A percentile compares a stretch with the other conserved stretches of the same genome.
These are phyloP conservation scores for Tineola bisselliella DNA, from an alignment of 2,888 invertebrate genomes.

Conservation along the genomic window DNA sequence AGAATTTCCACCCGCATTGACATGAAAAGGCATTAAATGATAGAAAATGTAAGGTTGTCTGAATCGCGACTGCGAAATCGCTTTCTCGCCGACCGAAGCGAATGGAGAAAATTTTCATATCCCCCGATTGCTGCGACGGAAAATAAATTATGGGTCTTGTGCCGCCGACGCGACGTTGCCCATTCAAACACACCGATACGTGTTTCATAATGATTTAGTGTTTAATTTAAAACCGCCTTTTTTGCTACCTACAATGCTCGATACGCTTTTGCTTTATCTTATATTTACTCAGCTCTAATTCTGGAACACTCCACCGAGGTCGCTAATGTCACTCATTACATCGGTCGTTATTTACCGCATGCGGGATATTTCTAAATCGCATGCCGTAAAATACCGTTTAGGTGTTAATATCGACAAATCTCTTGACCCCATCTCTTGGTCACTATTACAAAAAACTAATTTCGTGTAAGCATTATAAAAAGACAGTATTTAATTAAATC, in stretches of 20 bases:
- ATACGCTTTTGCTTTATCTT: not conserved
- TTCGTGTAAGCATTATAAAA: too few species aligned
- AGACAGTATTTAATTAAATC: too few species aligned
- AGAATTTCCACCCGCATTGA: not conserved
- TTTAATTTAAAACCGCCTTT: conserved; percentile 16
- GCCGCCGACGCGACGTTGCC: conserved; percentile 16
- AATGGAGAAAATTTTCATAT: conserved; percentile 16
- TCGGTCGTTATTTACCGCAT: too few species aligned
- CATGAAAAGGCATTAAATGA: conserved; percentile 6
- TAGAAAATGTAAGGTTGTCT: conserved; percentile 5
- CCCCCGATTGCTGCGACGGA: conserved; percentile 14
- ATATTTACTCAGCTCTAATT: not conserved
- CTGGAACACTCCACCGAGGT: too few species aligned
- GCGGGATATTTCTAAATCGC: too few species aligned
- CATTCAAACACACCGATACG: conserved; percentile 16
- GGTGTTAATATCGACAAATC: too few species aligned
- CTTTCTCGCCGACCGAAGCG: not conserved
- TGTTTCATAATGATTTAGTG: conserved; percentile 16
- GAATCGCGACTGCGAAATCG: not conserved
- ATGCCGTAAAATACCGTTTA: too few species aligned
- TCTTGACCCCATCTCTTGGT: too few species aligned
- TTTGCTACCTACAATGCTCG: not conserved
- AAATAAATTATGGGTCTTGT: conserved; percentile 16
- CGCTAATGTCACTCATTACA: too few species aligned
- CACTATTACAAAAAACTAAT: too few species aligned